Evolutionary conservation across 2,888 invertebrate species (phyloP), one percentile per base, ranked within the genome.

Genomic region (Homarus gammarus): DNA sequence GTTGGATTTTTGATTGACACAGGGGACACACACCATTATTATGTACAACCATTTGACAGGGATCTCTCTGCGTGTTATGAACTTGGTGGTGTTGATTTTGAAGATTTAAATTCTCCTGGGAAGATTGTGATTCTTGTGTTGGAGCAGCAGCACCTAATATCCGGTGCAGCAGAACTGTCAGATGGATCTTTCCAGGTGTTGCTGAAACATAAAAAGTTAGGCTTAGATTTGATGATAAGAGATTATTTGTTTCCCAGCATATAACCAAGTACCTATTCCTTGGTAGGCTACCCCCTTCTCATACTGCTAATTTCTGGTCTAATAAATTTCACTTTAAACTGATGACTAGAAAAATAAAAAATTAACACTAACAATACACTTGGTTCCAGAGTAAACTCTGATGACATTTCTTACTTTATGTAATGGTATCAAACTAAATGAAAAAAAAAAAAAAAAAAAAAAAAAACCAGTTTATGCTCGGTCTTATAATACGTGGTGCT

Each of bases 11-110:
- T n/a, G 88, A 83, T 73, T 88, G 64, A 77, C 88, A 88, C 6
- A 27, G 68, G 68, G 88, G 88, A n/a, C 88, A 88, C 15, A 77
- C 31, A 36, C 82, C 83, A 12, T 83, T 18, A 70, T 61, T 77
- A 15, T n/a, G 33, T 10, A 88, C 83, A 40, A 31, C 49, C 36
- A 88, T 70, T 36, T 68, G 33, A 38, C 88, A 88, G 12, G 64
- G 68, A 38, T 82, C 68, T 64, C 68, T 68, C 38, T 38, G 36
- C 22, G 22, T 6, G 22, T n/a, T 2, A 64, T 82, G 82, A n/a
- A 82, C 61, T 27, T 40, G 64, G 40, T 27, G 31, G 15, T 38
- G 27, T n/a, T 68, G 68, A 78, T 22, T 68, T 33, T 40, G 22
- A 40, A 64, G 22, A 33, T 77, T n/a, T 36, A n/a, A 1, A 8